Conservation (phyloP, 2,113 vertebrate species). For the Numenius arquata region DNA sequence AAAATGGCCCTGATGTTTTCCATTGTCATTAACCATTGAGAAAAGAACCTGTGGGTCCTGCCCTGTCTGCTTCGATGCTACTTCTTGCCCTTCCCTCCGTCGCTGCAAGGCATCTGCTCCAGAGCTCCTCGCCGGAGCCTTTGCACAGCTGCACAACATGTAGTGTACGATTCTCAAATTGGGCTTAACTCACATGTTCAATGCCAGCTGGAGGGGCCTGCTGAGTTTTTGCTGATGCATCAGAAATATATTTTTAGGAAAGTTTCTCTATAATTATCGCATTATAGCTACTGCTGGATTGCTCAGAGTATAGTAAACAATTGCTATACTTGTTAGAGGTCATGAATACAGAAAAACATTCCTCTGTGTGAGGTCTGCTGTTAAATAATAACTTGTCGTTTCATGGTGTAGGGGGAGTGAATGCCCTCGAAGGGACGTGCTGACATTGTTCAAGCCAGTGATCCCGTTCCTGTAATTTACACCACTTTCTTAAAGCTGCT, state of each 20-base stretch:
- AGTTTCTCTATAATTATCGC: conserved; percentile 67
- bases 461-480: conserved; percentile 16
- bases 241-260: conserved; percentile 57
- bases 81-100: background rate
- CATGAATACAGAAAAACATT: conserved; percentile 48
- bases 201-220: conserved; percentile 51
- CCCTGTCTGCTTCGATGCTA: background rate
- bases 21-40: background rate
- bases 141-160: background rate
- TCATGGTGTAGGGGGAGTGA: background rate
- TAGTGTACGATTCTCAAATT: background rate
- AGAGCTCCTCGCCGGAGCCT: background rate
- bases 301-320: conserved; percentile 61
- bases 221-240: conserved; percentile 49
- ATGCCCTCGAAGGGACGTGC: background rate
- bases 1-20: background rate
- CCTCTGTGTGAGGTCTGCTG: conserved; percentile 59
- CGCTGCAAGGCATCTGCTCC: background rate
- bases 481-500: background rate
- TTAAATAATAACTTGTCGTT: conserved; percentile 50
- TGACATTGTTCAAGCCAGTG: conserved; percentile 42
- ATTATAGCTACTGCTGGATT: conserved; percentile 54
- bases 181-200: background rate
- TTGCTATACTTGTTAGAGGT: conserved; percentile 52
- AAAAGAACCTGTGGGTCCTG: background rate